Evolutionary conservation across 92 coral and sea anemone species (phyloP), one percentile per base, ranked within the genome.

Genomic region (Ricordea florida): DNA sequence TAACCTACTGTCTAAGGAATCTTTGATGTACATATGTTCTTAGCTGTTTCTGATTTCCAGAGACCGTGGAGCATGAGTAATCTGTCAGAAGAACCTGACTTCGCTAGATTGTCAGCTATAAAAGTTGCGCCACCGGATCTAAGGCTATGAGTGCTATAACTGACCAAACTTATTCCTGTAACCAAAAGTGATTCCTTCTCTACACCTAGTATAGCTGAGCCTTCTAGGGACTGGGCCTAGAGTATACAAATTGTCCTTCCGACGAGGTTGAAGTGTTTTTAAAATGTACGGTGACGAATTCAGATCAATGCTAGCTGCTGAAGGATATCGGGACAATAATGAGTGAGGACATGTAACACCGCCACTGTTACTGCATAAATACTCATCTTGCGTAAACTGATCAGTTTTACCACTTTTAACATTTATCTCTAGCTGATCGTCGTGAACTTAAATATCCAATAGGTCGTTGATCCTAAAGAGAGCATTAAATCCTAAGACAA

Each of bases 41-140:
- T 73, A 36, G 74, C 40, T 11, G 28, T 25, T 47, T 73, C 41
- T 20, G 56, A 16, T 26, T 73, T 73, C 80, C 80, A 73, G 22
- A 70, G 44, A 6, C 79, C 74, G 24, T 71, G 79, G 3, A 71
- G 10, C 49, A 41, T 71, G 0, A 71, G 29, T 57, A 59, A 44
- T 21, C 69, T 30, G 7, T 58, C 47, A 14, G n/a, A n/a, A 21
- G 40, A 35, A 7, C 48, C 51, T 5, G 14, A 20, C 18, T 24
- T 48, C 10, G 51, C 16, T 10, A 38, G 6, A 34, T 25, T 2
- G 8, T 73, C 3, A 3, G 73, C 80, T 23, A 73, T 56, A 0
- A 36, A 62, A 5, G 80, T 73, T 36, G 72, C 80, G 6, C 80
- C 80, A 20, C 80, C 55, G 5, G 80, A 59, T 29, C 71, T 43